Evolutionary conservation across 2,888 invertebrate species (phyloP), one percentile per base, ranked within the genome.

Genomic region (Nomada fucata): DNA sequence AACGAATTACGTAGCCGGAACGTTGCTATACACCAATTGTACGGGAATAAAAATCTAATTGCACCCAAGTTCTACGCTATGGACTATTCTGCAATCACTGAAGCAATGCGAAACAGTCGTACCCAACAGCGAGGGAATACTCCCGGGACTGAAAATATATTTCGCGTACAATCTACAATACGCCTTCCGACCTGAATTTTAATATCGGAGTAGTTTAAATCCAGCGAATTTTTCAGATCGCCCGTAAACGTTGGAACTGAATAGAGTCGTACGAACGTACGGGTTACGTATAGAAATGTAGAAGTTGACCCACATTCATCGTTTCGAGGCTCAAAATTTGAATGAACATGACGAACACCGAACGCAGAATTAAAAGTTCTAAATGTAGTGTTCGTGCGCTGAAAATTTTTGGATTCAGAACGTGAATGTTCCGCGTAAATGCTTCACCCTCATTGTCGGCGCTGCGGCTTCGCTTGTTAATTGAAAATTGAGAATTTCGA

Each of bases 61-160:
- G 60, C n/a, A n/a, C 18, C 11, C 23, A 20, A 11, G 42, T 29
- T 53, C 36, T 44, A 23, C 50, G 18, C 36, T 29, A 29, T 18
- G 53, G 71, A 75, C 36, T 36, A 68, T 79, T 67, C 55, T 47
- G 57, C 44, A 55, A 63, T 57, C 47, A n/a, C 67, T 55, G 23
- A 26, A n/a, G 26, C 42, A 65, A 63, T 29, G 53, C 29, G 23
- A 36, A 67, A 70, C 64, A 65, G 63, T 76, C 70, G 55, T 70
- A 29, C 44, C 13, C 18, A 9, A 11, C 61, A 15, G 15, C 15
- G 15, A 11, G 26, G n/a, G 29, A n/a, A 47, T 60, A 47, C 60
- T 50, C 50, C 52, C 42, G 36, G 26, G 23, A 2, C 7, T 15
- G 42, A 11, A 52, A 59, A 74, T 23, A 36, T 23, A 10, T 23